Evolutionary conservation across 2,888 invertebrate species (phyloP).

Genomic region (Caenorhabditis angaria): DNA sequence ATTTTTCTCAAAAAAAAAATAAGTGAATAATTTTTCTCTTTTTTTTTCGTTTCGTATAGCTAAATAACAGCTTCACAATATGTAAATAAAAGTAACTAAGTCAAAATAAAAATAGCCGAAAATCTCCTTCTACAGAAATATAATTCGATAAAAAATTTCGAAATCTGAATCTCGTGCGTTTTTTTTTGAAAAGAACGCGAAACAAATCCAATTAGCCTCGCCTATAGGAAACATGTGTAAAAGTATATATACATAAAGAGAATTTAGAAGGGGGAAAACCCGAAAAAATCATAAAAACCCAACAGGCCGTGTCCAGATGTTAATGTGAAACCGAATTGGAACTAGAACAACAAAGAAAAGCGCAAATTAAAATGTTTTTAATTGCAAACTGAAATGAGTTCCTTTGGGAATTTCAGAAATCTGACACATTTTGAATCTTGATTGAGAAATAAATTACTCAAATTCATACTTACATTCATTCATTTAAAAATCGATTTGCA

Average conservation of each 20-base stretch:
- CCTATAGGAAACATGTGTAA: conserved; percentile 1
- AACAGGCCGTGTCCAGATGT: conserved; percentile 4
- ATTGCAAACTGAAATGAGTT: neutral
- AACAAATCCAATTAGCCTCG: neutral
- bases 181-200: neutral
- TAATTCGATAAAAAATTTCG: neutral
- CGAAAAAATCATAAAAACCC: neutral
- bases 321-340: no score
- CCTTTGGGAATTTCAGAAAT: neutral
- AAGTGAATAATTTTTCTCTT: neutral
- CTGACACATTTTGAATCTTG: no score
- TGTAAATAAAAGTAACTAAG: neutral
- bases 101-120: neutral
- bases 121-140: neutral
- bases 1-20: neutral
- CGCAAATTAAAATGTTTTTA: neutral
- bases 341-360: neutral
- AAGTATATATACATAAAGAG: neutral
- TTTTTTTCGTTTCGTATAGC: conserved; percentile 3
- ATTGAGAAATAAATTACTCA: no score
- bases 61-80: neutral
- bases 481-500: no score
- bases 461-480: no score
- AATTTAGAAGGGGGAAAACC: neutral
- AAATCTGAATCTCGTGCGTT: no score